Percentiles rank a stretch among this genome's conserved stretches.
phyloP scores from a whole-genome alignment of 2,797 vertebrate genomes.

The Nyctibius grandis region DNA sequence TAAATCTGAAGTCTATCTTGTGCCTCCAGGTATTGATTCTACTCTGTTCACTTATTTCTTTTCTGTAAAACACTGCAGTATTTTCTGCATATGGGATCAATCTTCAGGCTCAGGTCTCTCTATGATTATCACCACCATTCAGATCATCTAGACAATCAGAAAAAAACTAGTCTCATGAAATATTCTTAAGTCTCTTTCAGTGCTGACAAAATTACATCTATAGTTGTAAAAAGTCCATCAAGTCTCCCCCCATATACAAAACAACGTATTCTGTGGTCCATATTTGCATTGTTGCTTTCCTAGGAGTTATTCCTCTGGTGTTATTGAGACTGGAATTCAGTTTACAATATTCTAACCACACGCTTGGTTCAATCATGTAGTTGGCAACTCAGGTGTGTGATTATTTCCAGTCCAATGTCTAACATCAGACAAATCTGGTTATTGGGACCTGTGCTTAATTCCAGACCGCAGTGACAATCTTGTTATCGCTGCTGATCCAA shows the following conservation, averaged over 20 bases:
- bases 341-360: neutral
- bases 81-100: constrained; percentile 9
- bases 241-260: neutral
- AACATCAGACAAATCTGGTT: neutral
- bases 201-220: neutral
- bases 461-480: neutral
- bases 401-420: neutral
- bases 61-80: neutral
- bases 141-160: neutral
- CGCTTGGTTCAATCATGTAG: neutral
- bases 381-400: neutral
- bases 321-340: neutral
- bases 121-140: neutral
- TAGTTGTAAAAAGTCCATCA: neutral
- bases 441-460: neutral
- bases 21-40: constrained; percentile 17
- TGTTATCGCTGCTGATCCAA: neutral
- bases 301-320: neutral
- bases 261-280: neutral
- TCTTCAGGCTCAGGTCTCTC: neutral
- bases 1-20: constrained; percentile 28
- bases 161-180: neutral
- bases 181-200: neutral
- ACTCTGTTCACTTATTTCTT: neutral
- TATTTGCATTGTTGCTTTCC: neutral